Evolutionary conservation across 1,140 invertebrate genomes (phyloP), one percentile per base, ranked within the genome.

Genomic region (Acromyrmex charruanus): DNA sequence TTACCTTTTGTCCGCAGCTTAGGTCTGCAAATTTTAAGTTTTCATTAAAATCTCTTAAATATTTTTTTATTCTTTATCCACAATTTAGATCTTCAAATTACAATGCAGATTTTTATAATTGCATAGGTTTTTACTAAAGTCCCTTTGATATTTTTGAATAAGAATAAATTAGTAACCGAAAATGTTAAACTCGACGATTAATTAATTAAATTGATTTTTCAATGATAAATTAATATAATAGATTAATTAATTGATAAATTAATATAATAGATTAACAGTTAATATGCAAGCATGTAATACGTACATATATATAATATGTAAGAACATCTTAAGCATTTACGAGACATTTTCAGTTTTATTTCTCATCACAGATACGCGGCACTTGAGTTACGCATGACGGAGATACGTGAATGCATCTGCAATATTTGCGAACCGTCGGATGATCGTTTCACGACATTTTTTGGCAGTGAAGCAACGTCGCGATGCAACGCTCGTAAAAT

Each of bases 401-500:
- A 44, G 9, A 44, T 9, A 10, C 9, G 9, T 44, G 39, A 44
- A 44, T 44, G 39, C 39, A 44, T 58, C 18, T 66, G 65, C 35
- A 25, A 69, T 69, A 69, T 69, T 69, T 44, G 39, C 39, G 31
- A 35, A 66, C 16, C 31, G 66, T 39, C 39, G 39, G 21, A 69
- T 49, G 66, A 69, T 69, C 66, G 35, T 68, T 68, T 9, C 35
- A 10, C 39, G n/a, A 69, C 35, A 69, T 69, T 68, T n/a, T 44
- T 68, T 69, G n/a, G 39, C n/a, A 25, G 39, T 14, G 66, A 21
- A 49, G 35, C 65, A 21, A 44, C 49, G 49, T 31, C 16, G 63
- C 12, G 63, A 66, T 31, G 28, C 25, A 31, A 5, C 9, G 3
- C 66, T 69, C 39, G 66, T 69, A 69, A 69, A 69, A 69, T 69